These are phyloP conservation scores for Linyphia triangularis DNA, from an alignment of 2,888 invertebrate species.

Conservation along the genomic window DNA sequence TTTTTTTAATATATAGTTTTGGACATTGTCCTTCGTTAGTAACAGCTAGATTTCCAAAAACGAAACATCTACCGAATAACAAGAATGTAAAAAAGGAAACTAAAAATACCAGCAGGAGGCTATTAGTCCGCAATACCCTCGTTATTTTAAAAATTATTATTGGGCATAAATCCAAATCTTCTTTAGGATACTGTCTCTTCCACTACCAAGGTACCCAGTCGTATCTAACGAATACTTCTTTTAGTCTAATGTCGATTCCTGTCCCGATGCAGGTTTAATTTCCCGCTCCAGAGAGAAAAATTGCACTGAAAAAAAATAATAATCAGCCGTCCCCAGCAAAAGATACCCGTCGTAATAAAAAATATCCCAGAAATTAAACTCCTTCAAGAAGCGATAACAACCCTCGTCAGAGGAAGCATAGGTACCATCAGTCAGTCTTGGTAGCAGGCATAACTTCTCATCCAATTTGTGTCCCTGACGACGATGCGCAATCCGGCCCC, in stretches of 20 bases:
- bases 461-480: constrained; percentile 68
- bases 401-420: not conserved
- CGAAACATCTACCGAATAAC: too few relatives aligned
- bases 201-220: too few relatives aligned
- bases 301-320: not conserved
- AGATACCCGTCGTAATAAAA: not conserved
- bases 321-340: not conserved
- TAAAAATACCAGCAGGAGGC: too few relatives aligned
- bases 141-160: too few relatives aligned
- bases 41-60: too few relatives aligned
- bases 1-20: too few relatives aligned
- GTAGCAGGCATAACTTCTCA: constrained; percentile 32
- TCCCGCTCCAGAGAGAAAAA: not conserved
- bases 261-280: not conserved
- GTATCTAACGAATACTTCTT: not conserved
- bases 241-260: not conserved
- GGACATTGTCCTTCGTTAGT: too few relatives aligned
- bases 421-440: not conserved
- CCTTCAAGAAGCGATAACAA: constrained; percentile 27
- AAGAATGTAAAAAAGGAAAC: too few relatives aligned
- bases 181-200: too few relatives aligned
- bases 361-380: constrained; percentile 31
- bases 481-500: constrained; percentile 37
- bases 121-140: too few relatives aligned
- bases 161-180: too few relatives aligned